Base-by-base conservation (phyloP, 2,888 invertebrate species). In the Alviniconcha strummeri region DNA sequence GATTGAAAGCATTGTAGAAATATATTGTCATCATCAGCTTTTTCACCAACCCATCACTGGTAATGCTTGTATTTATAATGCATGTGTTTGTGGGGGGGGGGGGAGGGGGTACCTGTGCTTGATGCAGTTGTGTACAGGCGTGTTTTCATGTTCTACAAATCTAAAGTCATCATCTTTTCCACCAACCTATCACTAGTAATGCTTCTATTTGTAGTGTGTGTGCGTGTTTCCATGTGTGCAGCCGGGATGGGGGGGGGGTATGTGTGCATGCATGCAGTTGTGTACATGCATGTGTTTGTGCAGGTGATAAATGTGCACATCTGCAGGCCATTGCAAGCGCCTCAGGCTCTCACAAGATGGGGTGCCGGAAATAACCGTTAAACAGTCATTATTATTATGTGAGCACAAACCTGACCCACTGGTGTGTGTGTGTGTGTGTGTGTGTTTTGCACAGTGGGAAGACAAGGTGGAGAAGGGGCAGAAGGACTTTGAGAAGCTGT, bases 401-500 rank as follows among this genome's bases (percentile, higher is more conserved):
- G 36, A 36, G 36, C 36, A 36, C 36, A 36, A 36, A 36, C 36
- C 3, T 36, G 36, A 36, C 36, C 36, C 3, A 3, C 36, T 36
- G 15, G 69, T 69, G 17, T 69, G 69, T 17, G 69, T 69, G 69
- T 69, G 71, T 71, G 19, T 71, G 71, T 71, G 19, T 69, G 71
- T n/a, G 71, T n/a, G n/a, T n/a, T 5, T 7, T 67, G 5, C 71
- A 78, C 91, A 98, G 96, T 98, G 98, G 98, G 98, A 98, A 94
- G 95, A 97, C 0, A 98, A 98, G 94, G 98, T 99, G n/a, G 98
- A 98, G 91, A 96, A 98, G 87, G 97, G 98, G 0, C 98, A 99
- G 93, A 97, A 97, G 90, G 98, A 98, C 92, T 99, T 99, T 94
- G 98, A 99, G 93, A 96, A 96, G 91, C 98, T 98, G 92, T 99